Evolutionary conservation across 2,888 invertebrate species (phyloP).

Genomic region (Campopleginae sp.): DNA sequence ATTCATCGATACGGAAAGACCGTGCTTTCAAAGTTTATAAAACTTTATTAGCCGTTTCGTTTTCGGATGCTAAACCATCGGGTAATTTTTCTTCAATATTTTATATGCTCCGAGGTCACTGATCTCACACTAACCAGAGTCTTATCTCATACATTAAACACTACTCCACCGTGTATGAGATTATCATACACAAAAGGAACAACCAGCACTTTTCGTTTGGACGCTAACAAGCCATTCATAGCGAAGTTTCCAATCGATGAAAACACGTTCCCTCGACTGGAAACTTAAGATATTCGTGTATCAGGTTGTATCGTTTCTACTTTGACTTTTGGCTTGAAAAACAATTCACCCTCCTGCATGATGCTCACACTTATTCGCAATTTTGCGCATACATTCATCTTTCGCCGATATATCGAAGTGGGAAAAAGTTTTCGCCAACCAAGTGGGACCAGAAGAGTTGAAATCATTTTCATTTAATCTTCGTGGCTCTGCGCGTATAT

Average conservation of each 20-base stretch:
- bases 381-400: background rate
- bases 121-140: background rate
- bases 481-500: background rate
- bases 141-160: background rate
- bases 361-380: too few species aligned
- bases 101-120: background rate
- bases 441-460: background rate
- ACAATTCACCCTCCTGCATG: background rate
- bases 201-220: background rate
- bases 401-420: background rate
- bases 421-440: background rate
- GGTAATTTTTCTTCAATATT: slow-evolving; percentile 12
- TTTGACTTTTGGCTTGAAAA: background rate
- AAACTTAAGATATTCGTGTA: background rate
- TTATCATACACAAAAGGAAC: background rate
- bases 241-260: background rate
- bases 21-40: slow-evolving; percentile 3
- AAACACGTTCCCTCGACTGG: background rate
- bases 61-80: background rate
- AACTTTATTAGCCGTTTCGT: slow-evolving; percentile 18
- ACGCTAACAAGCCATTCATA: background rate
- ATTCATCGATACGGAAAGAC: background rate
- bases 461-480: background rate
- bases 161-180: background rate
- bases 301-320: background rate